Percentiles rank a stretch among this genome's conserved stretches.
phyloP scores from a whole-genome alignment of 1,140 invertebrate genomes.

The Chelonus insularis region DNA sequence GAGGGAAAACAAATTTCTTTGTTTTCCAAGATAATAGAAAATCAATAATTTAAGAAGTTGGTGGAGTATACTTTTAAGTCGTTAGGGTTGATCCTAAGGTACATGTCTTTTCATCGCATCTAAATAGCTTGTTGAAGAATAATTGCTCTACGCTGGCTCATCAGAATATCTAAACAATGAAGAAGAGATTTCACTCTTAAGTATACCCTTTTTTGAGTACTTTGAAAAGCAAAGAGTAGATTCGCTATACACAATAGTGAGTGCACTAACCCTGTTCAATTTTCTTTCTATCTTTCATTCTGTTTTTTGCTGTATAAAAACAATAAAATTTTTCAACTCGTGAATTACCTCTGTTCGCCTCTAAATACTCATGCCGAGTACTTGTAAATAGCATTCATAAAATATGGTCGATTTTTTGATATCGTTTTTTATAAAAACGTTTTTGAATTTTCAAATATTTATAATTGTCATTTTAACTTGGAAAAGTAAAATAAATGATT shows the following conservation, averaged over 20 bases:
- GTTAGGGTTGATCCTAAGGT: not conserved
- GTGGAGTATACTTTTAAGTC: not conserved
- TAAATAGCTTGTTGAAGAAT: constrained; percentile 41
- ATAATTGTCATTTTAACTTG: no score
- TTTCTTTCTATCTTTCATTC: constrained; percentile 31
- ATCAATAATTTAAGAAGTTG: no score
- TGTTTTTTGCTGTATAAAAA: not conserved
- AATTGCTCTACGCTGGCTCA: constrained; percentile 44
- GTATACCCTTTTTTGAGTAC: constrained; percentile 32
- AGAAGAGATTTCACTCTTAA: not conserved
- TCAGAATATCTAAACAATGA: constrained; percentile 49
- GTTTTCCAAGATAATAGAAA: no score
- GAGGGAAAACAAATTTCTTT: no score
- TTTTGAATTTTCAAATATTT: no score
- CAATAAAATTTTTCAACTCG: no score
- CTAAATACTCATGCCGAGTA: no score
- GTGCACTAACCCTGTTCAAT: constrained; percentile 42
- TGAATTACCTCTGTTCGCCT: no score
- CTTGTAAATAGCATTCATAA: no score
- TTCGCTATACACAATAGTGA: constrained; percentile 31
- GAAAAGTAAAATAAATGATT: no score
- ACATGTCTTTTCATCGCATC: constrained; percentile 23
- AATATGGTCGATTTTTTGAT: no score
- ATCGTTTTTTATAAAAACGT: no score
- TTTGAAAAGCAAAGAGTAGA: constrained; percentile 40